Percentiles rank a stretch among this genome's conserved stretches.
These are phyloP conservation scores for Lycia hirtaria DNA, from an alignment of 2,888 invertebrate species.

Conservation along the genomic window DNA sequence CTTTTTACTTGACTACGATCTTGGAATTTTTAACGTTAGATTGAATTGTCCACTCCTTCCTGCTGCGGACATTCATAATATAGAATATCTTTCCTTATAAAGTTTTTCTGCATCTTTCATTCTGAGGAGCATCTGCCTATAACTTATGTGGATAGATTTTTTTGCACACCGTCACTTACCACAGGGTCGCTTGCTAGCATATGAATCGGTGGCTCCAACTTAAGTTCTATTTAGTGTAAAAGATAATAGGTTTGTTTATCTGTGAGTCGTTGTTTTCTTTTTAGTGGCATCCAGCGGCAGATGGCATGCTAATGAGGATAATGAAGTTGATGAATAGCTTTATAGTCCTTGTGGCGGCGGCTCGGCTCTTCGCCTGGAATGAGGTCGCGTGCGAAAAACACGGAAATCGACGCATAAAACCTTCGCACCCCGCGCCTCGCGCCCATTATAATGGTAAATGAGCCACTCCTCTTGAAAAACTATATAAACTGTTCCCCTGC, in stretches of 20 bases:
- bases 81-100: too few species aligned
- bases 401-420: conserved; percentile 29
- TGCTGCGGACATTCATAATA: too few species aligned
- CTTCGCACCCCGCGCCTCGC: conserved; percentile 10
- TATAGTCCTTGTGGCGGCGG: conserved; percentile 33
- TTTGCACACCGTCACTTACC: too few species aligned
- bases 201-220: too few species aligned
- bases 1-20: too few species aligned
- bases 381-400: conserved; percentile 41
- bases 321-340: conserved; percentile 37
- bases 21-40: too few species aligned
- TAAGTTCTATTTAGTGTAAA: too few species aligned
- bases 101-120: too few species aligned
- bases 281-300: conserved; percentile 16
- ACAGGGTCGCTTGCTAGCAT: too few species aligned
- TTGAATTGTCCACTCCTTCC: too few species aligned
- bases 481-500: background rate
- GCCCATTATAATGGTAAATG: conserved; percentile 20
- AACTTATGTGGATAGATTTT: too few species aligned
- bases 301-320: conserved; percentile 42
- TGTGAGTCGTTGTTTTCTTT: background rate
- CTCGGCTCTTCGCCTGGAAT: conserved; percentile 33
- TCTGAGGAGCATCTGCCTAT: too few species aligned
- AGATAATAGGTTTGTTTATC: background rate
- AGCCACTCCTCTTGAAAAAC: conserved; percentile 17